Conservation (phyloP, 2,797 vertebrate genomes). For the Decapterus maruadsi region DNA sequence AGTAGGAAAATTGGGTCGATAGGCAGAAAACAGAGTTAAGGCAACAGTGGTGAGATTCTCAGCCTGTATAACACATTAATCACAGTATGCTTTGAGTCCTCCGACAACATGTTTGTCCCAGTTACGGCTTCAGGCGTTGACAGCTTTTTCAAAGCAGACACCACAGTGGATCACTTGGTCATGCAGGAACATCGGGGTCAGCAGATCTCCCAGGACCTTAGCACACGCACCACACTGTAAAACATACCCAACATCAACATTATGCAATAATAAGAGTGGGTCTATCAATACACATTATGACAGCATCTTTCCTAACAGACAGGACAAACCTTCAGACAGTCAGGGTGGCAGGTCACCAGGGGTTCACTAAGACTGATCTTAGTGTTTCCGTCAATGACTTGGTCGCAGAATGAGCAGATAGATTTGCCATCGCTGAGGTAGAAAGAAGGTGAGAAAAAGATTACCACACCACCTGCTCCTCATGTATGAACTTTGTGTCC, state of each 20-base stretch:
- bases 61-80: constrained; percentile 54
- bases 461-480: not conserved
- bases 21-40: constrained; percentile 17
- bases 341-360: constrained; percentile 63
- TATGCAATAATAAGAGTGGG: constrained; percentile 9
- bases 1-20: constrained; percentile 14
- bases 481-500: not conserved
- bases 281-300: not conserved
- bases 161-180: constrained; percentile 69
- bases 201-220: constrained; percentile 70
- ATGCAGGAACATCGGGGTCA: constrained; percentile 66
- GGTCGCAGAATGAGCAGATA: constrained; percentile 72
- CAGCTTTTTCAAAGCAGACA: constrained; percentile 64
- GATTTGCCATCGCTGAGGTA: constrained; percentile 16
- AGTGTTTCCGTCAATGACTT: constrained; percentile 62
- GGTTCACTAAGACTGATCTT: constrained; percentile 72
- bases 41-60: constrained; percentile 29
- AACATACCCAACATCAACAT: constrained; percentile 30
- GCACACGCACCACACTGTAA: constrained; percentile 75
- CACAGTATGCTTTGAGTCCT: constrained; percentile 27
- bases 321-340: constrained; percentile 78
- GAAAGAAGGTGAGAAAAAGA: constrained; percentile 25
- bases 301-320: not conserved
- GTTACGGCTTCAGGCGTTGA: constrained; percentile 34
- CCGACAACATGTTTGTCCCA: constrained; percentile 31